A percentile compares a stretch with the other conserved stretches of the same genome.
These are phyloP conservation scores for Pterophyllum scalare DNA, from an alignment of 2,113 vertebrate species.

Conservation along the genomic window DNA sequence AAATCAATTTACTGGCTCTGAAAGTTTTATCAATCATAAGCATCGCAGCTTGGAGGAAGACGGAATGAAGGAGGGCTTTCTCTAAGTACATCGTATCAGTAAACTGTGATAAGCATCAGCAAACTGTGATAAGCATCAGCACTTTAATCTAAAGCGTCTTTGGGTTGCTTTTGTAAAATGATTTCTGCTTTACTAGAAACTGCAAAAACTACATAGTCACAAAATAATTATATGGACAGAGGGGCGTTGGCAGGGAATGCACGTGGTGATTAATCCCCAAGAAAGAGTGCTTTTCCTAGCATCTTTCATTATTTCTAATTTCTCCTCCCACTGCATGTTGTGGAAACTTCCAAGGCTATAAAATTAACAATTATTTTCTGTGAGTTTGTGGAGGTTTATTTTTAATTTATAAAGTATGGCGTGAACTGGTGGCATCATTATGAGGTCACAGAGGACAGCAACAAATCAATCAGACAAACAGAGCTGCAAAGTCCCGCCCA, in stretches of 20 bases:
- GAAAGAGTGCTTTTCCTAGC: conserved; percentile 32
- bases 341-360: conserved; percentile 30
- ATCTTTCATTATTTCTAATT: conserved; percentile 56
- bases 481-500: neutral
- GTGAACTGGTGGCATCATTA: neutral
- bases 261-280: conserved; percentile 37
- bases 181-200: conserved; percentile 45
- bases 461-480: neutral
- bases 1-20: conserved; percentile 65
- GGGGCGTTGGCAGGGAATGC: conserved; percentile 6
- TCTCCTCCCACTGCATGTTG: conserved; percentile 28
- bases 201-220: conserved; percentile 16
- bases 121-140: conserved; percentile 49
- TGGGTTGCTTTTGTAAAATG: conserved; percentile 46
- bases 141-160: conserved; percentile 56
- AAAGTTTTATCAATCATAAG: conserved; percentile 63
- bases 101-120: conserved; percentile 49
- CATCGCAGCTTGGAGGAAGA: conserved; percentile 46
- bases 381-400: conserved; percentile 13
- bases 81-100: conserved; percentile 50
- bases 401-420: neutral
- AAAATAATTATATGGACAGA: conserved; percentile 37
- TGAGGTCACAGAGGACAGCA: neutral
- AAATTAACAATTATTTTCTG: conserved; percentile 48
- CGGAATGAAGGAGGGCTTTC: conserved; percentile 35